A percentile compares a stretch with the other conserved stretches of the same genome.
phyloP scores from a whole-genome alignment of 2,888 invertebrate genomes.

The Lithophane semibrunnea region DNA sequence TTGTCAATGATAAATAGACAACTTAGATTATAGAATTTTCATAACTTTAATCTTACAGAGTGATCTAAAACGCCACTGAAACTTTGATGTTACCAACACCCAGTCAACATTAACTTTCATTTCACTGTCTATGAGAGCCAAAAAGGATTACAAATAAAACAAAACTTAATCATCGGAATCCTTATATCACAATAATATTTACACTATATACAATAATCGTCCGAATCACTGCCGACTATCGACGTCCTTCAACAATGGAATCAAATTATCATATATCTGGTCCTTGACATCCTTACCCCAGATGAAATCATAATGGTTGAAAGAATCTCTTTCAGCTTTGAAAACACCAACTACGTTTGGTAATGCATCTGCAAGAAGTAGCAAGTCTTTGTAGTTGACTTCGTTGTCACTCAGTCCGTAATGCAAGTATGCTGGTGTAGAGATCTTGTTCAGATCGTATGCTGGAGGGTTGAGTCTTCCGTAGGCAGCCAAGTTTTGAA shows the following conservation, averaged over 20 bases:
- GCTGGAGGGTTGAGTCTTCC: conserved; percentile 72
- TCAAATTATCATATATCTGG: conserved; percentile 64
- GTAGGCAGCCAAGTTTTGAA: conserved; percentile 72
- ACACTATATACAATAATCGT: conserved; percentile 33
- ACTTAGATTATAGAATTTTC: background rate
- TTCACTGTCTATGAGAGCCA: background rate
- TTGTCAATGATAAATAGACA: background rate
- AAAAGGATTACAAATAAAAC: no score
- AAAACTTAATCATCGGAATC: conserved; percentile 9
- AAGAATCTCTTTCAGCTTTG: conserved; percentile 63
- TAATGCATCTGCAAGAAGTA: conserved; percentile 62
- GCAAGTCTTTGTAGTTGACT: conserved; percentile 68
- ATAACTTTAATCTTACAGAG: background rate
- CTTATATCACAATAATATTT: conserved; percentile 46
- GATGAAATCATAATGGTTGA: conserved; percentile 62
- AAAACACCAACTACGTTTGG: conserved; percentile 66
- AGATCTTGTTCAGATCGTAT: conserved; percentile 72
- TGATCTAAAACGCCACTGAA: background rate
- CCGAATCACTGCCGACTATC: conserved; percentile 58
- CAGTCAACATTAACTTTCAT: background rate
- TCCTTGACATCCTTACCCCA: conserved; percentile 72
- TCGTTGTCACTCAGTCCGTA: conserved; percentile 65
- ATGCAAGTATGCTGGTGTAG: conserved; percentile 71
- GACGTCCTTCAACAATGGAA: conserved; percentile 68
- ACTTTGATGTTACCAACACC: background rate